Percentiles rank a stretch among this genome's conserved stretches.
Conservation (phyloP, 2,888 invertebrate species). For the Calephelis perditalis region DNA sequence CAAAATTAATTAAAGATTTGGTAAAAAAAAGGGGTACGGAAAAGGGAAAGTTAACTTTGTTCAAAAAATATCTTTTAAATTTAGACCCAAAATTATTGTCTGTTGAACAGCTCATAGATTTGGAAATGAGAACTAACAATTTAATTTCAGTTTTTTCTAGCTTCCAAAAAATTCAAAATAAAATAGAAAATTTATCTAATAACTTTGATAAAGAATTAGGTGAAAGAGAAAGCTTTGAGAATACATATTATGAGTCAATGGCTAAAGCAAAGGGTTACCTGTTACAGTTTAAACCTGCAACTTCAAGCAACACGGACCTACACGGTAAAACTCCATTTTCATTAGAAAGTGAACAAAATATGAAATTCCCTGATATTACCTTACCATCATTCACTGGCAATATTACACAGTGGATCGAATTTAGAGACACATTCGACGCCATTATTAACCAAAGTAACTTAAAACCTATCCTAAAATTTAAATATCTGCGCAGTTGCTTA, state of each 20-base stretch:
- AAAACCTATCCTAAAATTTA: conserved; percentile 4
- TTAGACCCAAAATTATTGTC: background rate
- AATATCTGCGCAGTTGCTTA: conserved; percentile 4
- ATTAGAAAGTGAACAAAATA: background rate
- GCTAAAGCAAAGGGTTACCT: background rate
- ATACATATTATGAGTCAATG: background rate
- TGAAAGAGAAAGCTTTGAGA: background rate
- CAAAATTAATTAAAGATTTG: background rate
- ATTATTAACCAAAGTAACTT: conserved; percentile 5
- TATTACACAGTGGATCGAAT: conserved; percentile 5
- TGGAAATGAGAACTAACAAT: conserved; percentile 1
- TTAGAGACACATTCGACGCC: conserved; percentile 8
- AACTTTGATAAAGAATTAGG: background rate
- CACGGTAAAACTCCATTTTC: background rate
- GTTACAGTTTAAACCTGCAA: background rate
- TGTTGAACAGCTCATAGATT: background rate
- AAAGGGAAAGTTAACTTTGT: background rate
- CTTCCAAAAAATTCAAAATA: background rate
- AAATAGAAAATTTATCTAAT: background rate
- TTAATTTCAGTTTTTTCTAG: background rate
- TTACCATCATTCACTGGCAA: conserved; percentile 1
- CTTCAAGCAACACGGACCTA: background rate
- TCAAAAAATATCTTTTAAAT: background rate
- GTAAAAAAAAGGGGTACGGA: background rate
- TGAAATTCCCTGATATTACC: conserved; percentile 10